Conservation (phyloP, 2,888 invertebrate species). For the Hedya salicella region DNA sequence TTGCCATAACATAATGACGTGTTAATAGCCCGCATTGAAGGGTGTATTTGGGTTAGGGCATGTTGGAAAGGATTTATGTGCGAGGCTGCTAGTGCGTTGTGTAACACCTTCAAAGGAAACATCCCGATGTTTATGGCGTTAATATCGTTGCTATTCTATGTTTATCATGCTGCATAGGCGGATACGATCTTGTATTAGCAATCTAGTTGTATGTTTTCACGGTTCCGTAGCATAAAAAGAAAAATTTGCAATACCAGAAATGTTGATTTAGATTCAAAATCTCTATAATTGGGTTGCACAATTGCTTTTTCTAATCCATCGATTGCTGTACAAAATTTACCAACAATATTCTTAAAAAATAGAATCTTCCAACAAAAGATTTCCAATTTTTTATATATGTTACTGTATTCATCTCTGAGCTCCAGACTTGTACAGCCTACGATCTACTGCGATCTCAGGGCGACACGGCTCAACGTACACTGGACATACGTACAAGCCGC, state of each 20-base stretch:
- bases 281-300: no score
- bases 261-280: no score
- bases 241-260: no score
- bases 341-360: no score
- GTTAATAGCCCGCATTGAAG: slow-evolving; percentile 30
- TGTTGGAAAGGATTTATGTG: slow-evolving; percentile 37
- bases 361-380: no score
- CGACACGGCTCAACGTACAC: slow-evolving; percentile 21
- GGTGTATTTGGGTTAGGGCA: slow-evolving; percentile 38
- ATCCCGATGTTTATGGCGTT: slow-evolving; percentile 38
- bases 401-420: not conserved
- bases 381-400: not conserved
- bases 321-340: no score
- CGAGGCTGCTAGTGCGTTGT: slow-evolving; percentile 22
- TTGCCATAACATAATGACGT: slow-evolving; percentile 30
- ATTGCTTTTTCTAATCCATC: no score
- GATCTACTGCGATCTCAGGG: slow-evolving; percentile 8
- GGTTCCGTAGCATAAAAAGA: no score
- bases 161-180: slow-evolving; percentile 11
- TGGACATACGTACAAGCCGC: slow-evolving; percentile 37
- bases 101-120: slow-evolving; percentile 37
- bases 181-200: slow-evolving; percentile 18
- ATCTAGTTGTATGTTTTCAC: not conserved
- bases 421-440: not conserved
- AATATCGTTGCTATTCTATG: slow-evolving; percentile 19